A percentile compares a stretch with the other conserved stretches of the same genome.
These are phyloP conservation scores for Macrotus californicus DNA, from an alignment of 2,113 vertebrate species.

Conservation along the genomic window DNA sequence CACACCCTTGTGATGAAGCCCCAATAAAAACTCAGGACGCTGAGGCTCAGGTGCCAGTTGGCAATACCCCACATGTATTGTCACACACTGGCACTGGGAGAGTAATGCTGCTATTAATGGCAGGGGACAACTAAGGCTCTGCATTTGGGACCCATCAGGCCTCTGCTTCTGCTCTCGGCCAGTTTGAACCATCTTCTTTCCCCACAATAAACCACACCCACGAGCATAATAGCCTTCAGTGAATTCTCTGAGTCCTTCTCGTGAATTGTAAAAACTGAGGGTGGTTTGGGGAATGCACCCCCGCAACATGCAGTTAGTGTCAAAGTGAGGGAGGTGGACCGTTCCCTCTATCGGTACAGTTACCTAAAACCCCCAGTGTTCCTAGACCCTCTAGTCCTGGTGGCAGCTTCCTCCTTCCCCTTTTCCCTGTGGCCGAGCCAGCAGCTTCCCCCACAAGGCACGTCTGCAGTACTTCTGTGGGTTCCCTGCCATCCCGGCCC, in stretches of 20 bases:
- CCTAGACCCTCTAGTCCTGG: not conserved
- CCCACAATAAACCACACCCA: not conserved
- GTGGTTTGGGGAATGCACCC: not conserved
- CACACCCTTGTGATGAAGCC: not conserved
- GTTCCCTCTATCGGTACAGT: not conserved
- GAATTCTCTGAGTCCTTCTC: not conserved
- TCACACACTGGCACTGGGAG: not conserved
- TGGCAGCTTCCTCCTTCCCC: fast-evolving
- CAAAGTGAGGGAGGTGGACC: not conserved
- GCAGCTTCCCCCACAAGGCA: not conserved
- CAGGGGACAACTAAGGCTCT: not conserved
- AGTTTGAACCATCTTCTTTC: not conserved
- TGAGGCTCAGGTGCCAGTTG: not conserved
- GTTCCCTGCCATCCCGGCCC: not conserved
- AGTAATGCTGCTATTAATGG: not conserved
- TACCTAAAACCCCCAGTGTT: too few relatives aligned
- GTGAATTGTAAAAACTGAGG: not conserved
- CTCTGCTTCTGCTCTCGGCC: not conserved
- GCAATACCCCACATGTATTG: fast-evolving
- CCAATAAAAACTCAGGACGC: not conserved
- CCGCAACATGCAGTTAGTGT: not conserved
- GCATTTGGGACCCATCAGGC: too few relatives aligned
- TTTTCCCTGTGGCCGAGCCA: not conserved
- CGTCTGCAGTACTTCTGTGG: fast-evolving
- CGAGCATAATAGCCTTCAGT: not conserved